Base-by-base conservation (phyloP, 92 coral and sea anemone genomes). In the Isaurus tuberculatus region DNA sequence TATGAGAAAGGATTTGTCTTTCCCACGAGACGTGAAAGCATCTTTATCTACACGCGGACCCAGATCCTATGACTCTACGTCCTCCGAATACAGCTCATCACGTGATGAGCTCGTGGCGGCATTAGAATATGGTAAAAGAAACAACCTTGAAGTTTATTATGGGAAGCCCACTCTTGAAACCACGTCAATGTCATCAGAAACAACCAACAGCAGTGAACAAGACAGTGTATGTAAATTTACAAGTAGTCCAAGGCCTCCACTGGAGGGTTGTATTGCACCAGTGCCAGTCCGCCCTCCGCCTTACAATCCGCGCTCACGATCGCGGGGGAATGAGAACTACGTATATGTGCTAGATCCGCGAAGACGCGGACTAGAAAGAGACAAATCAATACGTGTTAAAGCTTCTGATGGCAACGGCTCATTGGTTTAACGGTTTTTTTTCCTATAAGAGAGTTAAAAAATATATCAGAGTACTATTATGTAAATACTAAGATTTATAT, bases 71-170 rank as follows among this genome's bases (percentile, higher is more conserved):
- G 99, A 97, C 83, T 97, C 99, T 22, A 95, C 99, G 44, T 97
- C 99, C 13, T 97, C 99, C 6, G 99, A 97, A 66, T 97, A 92
- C 78, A 97, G 99, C 81, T 97, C 99, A 48, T 97, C 99, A 89
- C 99, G 99, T 89, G 99, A 97, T 60, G 99, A 97, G 71, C 94
- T 97, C 27, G 87, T 93, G 64, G 84, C 98, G 49, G 99, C 99
- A 13, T 88, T 94, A 22, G 99, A 97, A 83, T 97, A 91, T 70
- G 99, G 99, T 22, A 97, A 97, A 81, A 73, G 98, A 68, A 95
- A 97, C 84, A 94, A 97, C 58, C 91, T 97, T 49, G 99, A 94
- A 61, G 92, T 92, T 79, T 94, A 88, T 83, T 97, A 97, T 78
- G 99, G 99, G 2, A 90, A 93, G 70, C 99, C 99, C 3, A 97